Base-by-base conservation (phyloP, 2,113 vertebrate species). In the Poicephalus meyeri region DNA sequence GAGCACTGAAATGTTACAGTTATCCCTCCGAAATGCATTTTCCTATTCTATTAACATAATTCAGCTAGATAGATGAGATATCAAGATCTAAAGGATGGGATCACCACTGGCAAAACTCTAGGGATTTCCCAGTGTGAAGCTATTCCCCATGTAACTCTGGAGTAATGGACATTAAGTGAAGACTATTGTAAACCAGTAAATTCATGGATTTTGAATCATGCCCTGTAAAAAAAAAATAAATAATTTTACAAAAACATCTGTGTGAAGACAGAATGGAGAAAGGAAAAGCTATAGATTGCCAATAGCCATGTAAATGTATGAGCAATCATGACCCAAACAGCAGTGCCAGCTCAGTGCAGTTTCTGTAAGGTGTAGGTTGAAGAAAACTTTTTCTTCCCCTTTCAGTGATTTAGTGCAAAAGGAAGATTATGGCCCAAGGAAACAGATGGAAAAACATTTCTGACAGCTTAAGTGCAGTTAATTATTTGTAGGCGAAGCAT, bases 401-500 rank as follows among this genome's bases (percentile, higher is more conserved):
- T 80, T 35, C 18, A 46, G 50, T 17, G 35, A 25, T 28, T 94
- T 49, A 47, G 33, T 81, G 69, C 60, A 88, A 88, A 95, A 90
- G 16, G n/a, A 95, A 73, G 87, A 81, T 14, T 49, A 70, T 21
- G 37, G 53, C 31, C 56, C 78, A 89, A 69, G 79, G 91, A 93
- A 89, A 88, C 68, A 93, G 86, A 80, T 37, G 72, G 93, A 93
- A 77, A 78, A 91, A 91, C 78, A 93, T 84, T 84, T 71, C 29
- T 83, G 95, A 94, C 93, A 92, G 88, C 55, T 17, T 91, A 97
- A 93, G 88, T 18, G 37, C 81, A 87, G 74, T 92, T 95, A 95
- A 96, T 94, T 95, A 95, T 95, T 95, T 94, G 88, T 93, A 96
- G 95, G 89, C 66, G 92, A 95, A 97, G 94, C 90, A 73, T 91